Evolutionary conservation across 2,888 invertebrate genomes (phyloP).

Genomic region (Drosophila melanocephala): DNA sequence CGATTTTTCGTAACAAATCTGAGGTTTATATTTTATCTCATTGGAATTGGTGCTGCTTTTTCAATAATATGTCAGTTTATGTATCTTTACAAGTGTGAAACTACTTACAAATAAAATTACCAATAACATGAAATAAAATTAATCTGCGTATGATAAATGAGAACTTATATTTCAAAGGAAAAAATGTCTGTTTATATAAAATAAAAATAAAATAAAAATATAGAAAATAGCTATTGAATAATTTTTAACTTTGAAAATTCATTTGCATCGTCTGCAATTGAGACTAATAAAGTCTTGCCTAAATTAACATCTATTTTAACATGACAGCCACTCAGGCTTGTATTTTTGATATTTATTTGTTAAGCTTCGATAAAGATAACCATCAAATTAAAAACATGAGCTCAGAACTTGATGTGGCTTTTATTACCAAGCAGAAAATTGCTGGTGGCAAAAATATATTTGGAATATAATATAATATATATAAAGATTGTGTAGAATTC

Average conservation of each 20-base stretch:
- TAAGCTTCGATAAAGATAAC: not conserved
- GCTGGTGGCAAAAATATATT: not conserved
- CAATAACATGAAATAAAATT: not conserved
- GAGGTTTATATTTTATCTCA: not conserved
- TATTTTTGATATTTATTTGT: not conserved
- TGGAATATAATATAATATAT: conserved; percentile 10
- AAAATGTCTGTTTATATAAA: not conserved
- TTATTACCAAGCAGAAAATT: not conserved
- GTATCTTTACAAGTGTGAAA: not conserved
- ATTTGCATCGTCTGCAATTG: not conserved
- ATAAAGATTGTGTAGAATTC: conserved; percentile 51
- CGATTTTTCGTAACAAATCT: not conserved
- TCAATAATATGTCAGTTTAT: rapidly evolving
- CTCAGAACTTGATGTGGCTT: not conserved
- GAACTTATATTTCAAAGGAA: not conserved
- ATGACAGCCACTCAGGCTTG: not conserved
- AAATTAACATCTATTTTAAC: not conserved
- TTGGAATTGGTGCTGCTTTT: not conserved
- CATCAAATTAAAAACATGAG: not conserved
- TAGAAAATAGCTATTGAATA: not conserved
- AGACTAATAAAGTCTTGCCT: not conserved
- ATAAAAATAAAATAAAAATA: not conserved
- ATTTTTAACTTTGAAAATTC: not conserved
- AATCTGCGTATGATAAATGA: not conserved
- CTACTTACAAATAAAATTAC: not conserved